Conservation (phyloP, 2,797 vertebrate genomes). For the Centroberyx gerrardi region DNA sequence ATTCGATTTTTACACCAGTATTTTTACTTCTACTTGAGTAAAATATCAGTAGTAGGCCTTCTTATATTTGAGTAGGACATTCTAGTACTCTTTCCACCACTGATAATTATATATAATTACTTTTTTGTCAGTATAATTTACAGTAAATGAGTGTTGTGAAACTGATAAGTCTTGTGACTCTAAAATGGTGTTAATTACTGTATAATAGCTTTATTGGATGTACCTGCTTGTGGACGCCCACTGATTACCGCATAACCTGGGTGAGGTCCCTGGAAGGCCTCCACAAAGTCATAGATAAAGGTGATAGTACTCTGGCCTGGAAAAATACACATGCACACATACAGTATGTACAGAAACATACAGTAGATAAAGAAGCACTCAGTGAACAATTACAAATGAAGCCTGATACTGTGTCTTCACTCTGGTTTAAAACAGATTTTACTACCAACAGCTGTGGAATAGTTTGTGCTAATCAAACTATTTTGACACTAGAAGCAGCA, state of each 20-base stretch:
- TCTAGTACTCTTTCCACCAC: no score
- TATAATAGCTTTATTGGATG: not conserved
- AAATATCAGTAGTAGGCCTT: no score
- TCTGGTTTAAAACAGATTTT: no score
- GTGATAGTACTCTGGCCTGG: constrained; percentile 83
- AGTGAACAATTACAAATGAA: no score
- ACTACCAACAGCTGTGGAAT: not conserved
- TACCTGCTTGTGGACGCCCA: constrained; percentile 82
- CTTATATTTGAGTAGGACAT: no score
- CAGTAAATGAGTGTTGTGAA: not conserved
- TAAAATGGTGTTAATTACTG: not conserved
- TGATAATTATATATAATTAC: not conserved
- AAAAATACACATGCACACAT: constrained; percentile 45
- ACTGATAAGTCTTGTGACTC: not conserved
- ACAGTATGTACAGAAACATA: constrained; percentile 8
- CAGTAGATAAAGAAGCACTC: not conserved
- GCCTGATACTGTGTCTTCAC: no score
- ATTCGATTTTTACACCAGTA: no score
- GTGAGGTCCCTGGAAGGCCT: constrained; percentile 81
- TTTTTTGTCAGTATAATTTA: not conserved
- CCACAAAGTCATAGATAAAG: constrained; percentile 85
- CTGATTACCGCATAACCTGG: constrained; percentile 79
- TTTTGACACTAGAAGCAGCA: no score
- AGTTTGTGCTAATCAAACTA: no score
- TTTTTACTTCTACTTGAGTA: no score